Evolutionary conservation across 2,113 vertebrate genomes (phyloP), one percentile per base, ranked within the genome.

Genomic region (Cariama cristata): DNA sequence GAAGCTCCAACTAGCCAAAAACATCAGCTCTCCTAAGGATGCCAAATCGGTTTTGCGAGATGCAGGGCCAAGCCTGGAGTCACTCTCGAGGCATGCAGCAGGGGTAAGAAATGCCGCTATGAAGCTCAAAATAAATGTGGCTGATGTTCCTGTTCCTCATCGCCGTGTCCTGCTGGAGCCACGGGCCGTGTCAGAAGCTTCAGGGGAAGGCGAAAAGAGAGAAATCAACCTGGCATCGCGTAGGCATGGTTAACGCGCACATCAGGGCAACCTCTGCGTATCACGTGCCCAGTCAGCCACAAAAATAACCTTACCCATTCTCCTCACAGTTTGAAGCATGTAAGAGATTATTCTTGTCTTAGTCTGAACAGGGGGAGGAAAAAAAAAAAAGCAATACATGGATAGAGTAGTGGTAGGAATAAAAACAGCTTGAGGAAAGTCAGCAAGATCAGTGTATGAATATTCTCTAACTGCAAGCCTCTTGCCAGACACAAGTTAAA

Each of bases 1-100:
- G 92, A 38, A 93, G 72, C 73, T 85, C 84, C 92, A 62, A 88
- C 26, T 84, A 69, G 95, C 83, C 92, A 91, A 96, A 96, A 88
- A 49, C 33, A 90, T 80, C 79, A 82, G 79, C 81, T 95, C 63
- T 58, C 66, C 47, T 9, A 45, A 21, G 30, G 17, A 63, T 14
- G 87, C 66, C 96, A 62, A 28, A 44, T 4, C 8, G 22, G 84
- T 44, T 82, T 3, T 64, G 79, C 52, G 33, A 75, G 77, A 21
- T 0, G 21, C 47, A 1, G 42, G 53, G 90, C 86, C 71, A 27
- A 58, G 87, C 60, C 88, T 17, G 50, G 52, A 90, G 75, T 30
- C 42, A 10, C 38, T 42, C 50, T 12, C 2, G 33, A 62, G 86
- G 94, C 94, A 26, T 0, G 0, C 14, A 6, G 49, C 8, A 63